A percentile compares a stretch with the other conserved stretches of the same genome.
Conservation (phyloP, 1,140 invertebrate genomes). For the Drosophila nasuta region DNA sequence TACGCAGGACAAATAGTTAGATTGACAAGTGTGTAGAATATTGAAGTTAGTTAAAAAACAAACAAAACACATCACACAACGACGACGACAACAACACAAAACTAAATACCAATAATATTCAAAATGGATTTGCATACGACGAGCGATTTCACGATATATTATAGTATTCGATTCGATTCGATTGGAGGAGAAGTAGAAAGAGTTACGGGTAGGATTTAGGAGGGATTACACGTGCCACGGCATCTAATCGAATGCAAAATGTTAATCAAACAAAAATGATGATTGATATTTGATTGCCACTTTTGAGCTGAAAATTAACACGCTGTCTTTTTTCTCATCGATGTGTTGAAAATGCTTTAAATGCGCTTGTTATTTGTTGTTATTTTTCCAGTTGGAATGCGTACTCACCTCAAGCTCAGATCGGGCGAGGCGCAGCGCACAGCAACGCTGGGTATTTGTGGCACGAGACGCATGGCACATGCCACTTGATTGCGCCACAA, state of each 20-base stretch:
- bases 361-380: not conserved
- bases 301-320: conserved; percentile 24
- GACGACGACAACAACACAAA: not conserved
- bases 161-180: not conserved
- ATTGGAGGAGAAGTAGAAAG: not conserved
- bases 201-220: not conserved
- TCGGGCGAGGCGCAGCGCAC: conserved; percentile 96
- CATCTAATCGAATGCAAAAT: conserved; percentile 58
- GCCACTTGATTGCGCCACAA: conserved; percentile 98
- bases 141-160: conserved; percentile 1
- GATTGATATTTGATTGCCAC: conserved; percentile 51
- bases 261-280: conserved; percentile 70
- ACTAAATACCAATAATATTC: conserved; percentile 34
- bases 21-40: conserved; percentile 1
- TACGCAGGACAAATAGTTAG: conserved; percentile 31
- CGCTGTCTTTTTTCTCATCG: conserved; percentile 16
- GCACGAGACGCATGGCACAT: conserved; percentile 96
- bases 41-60: conserved; percentile 35
- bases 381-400: not conserved
- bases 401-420: conserved; percentile 92
- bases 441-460: conserved; percentile 92
- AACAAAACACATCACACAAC: conserved; percentile 11
- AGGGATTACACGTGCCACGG: conserved; percentile 49
- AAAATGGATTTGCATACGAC: conserved; percentile 20
- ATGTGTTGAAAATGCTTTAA: conserved; percentile 19